Conservation (phyloP, 2,797 vertebrate genomes). For the Allobates femoralis region DNA sequence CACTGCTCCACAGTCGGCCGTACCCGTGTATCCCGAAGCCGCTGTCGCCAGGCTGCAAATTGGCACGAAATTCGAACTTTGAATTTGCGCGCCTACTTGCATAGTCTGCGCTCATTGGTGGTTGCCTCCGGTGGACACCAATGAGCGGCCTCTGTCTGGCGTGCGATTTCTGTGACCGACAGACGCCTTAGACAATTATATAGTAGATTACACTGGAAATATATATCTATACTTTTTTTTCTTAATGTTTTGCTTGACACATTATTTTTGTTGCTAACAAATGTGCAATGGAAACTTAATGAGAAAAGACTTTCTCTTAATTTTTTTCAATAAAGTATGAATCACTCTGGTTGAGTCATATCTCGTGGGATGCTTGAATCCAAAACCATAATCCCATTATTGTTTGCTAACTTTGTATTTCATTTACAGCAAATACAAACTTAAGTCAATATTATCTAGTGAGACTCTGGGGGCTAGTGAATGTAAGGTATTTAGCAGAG, state of each 20-base stretch:
- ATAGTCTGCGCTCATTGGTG: too few relatives aligned
- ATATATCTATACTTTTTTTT: background rate
- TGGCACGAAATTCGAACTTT: too few relatives aligned
- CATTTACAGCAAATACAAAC: slow-evolving; percentile 33
- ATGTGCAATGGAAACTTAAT: background rate
- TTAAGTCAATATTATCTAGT: slow-evolving; percentile 55
- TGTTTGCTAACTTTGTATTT: slow-evolving; percentile 44
- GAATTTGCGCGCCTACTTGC: too few relatives aligned
- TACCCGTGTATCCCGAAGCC: too few relatives aligned
- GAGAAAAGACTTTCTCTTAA: slow-evolving; percentile 5
- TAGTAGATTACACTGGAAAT: background rate
- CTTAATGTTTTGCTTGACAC: background rate
- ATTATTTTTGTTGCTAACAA: background rate
- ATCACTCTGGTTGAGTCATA: slow-evolving; percentile 26
- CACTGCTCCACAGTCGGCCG: too few relatives aligned
- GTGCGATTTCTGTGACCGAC: too few relatives aligned
- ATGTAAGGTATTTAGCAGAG: slow-evolving; percentile 16
- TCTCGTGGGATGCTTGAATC: slow-evolving; percentile 28
- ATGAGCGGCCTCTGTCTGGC: too few relatives aligned
- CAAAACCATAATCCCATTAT: slow-evolving; percentile 37
- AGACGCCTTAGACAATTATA: too few relatives aligned
- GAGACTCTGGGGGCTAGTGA: slow-evolving; percentile 11
- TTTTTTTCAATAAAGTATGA: slow-evolving; percentile 34
- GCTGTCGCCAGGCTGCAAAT: too few relatives aligned
- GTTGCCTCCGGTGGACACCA: too few relatives aligned